Evolutionary conservation across 1,140 invertebrate genomes (phyloP), one percentile per base, ranked within the genome.

Genomic region (Conus ventricosus): DNA sequence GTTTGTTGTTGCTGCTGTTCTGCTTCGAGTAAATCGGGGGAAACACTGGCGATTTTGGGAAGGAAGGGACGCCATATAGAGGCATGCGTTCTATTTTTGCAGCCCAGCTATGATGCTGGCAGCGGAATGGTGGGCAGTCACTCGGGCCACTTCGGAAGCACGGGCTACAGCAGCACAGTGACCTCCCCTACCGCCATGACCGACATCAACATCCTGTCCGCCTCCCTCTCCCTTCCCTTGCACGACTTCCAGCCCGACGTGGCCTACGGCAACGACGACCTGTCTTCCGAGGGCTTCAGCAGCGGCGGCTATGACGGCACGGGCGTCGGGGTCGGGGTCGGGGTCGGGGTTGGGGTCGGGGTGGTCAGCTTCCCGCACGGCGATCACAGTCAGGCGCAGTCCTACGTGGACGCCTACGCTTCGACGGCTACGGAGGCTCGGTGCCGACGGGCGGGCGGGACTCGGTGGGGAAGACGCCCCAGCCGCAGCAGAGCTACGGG

Each of bases 181-280:
- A 90, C 89, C 55, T 82, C 90, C 53, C 84, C 90, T n/a, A 88
- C 90, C 25, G 85, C 88, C 57, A 91, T 90, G 85, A 89, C 90
- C 27, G 92, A 91, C 87, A 91, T 91, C 85, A 91, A 91, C 39
- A 91, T 90, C 80, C 84, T 91, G 53, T 91, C 91, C 84, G 88
- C 89, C 53, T 92, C 89, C 78, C 91, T 91, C 67, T 89, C 91
- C 63, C 87, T 91, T 20, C 89, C 91, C 4, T 86, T 92, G 63
- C 91, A 92, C 88, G 92, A 92, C 60, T 91, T 92, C 60, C 92
- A 92, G 82, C 84, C 91, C 20, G 93, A 92, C 67, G 89, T 89
- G 57, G 55, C 90, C 10, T 90, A 89, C 54, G 88, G 89, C 86
- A 89, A 78, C 60, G 89, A 88, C n/a, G 91, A 91, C 75, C 88